phyloP scores from a whole-genome alignment of 1,140 invertebrate species.

The Polyergus mexicanus region DNA sequence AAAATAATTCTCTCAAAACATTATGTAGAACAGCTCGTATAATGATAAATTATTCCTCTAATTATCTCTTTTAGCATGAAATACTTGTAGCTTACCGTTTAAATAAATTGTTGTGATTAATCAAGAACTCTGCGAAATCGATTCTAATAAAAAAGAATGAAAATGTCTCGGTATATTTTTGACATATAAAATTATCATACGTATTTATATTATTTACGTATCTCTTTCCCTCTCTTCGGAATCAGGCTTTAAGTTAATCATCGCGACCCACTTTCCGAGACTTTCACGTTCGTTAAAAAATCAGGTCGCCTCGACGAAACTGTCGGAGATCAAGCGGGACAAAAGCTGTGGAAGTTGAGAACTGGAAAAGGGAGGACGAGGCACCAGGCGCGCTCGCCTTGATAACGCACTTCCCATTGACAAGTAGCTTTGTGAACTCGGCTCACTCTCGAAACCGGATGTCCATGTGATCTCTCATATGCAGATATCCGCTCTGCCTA shows the following conservation, averaged over 20 bases:
- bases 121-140: neutral
- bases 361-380: slow-evolving; percentile 70
- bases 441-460: slow-evolving; percentile 76
- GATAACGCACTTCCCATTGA: slow-evolving; percentile 85
- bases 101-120: slow-evolving; percentile 2
- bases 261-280: slow-evolving; percentile 48
- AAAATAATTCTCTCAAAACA: neutral
- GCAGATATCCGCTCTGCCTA: slow-evolving; percentile 72
- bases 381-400: slow-evolving; percentile 63
- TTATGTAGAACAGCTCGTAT: neutral
- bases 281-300: slow-evolving; percentile 61
- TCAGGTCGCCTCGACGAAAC: slow-evolving; percentile 64
- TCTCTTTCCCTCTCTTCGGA: neutral
- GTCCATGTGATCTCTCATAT: slow-evolving; percentile 81
- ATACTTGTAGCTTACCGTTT: neutral
- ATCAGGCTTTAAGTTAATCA: slow-evolving; percentile 42
- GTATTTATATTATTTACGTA: neutral
- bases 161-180: neutral
- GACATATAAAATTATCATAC: slow-evolving; percentile 29
- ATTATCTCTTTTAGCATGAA: slow-evolving; percentile 30
- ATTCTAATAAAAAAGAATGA: neutral
- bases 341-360: slow-evolving; percentile 58
- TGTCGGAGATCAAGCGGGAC: slow-evolving; percentile 25
- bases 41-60: neutral
- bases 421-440: slow-evolving; percentile 69